Conservation (phyloP, 2,113 vertebrate species). For the Gopherus evgoodei region DNA sequence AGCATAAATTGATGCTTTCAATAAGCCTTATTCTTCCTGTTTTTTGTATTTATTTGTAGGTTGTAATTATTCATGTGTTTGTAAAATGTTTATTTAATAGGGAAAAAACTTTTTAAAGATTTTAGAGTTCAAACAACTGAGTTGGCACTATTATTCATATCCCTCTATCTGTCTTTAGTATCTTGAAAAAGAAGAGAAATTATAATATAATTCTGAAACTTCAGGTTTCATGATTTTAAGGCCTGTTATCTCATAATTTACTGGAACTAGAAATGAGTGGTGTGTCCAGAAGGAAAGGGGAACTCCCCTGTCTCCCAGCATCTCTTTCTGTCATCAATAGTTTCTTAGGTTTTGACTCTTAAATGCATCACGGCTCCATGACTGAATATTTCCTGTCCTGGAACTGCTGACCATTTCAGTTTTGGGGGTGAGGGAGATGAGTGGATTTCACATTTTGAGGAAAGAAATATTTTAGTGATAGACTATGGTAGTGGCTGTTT, state of each 20-base stretch:
- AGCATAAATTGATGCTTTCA: conserved; percentile 38
- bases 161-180: neutral
- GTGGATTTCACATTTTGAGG: neutral
- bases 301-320: neutral
- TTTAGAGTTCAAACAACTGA: neutral
- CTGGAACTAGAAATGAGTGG: neutral
- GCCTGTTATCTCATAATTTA: neutral
- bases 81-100: conserved; percentile 22
- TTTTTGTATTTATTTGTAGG: neutral
- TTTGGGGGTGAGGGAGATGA: neutral
- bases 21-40: neutral
- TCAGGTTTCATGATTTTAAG: neutral
- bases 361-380: fast-evolving
- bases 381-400: neutral
- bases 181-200: neutral
- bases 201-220: neutral
- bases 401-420: neutral
- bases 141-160: neutral
- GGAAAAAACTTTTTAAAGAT: conserved; percentile 3
- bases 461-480: neutral
- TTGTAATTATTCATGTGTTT: conserved; percentile 4
- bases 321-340: neutral
- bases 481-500: neutral
- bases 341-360: conserved; percentile 3
- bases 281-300: neutral